Percentiles rank a stretch among this genome's conserved stretches.
Conservation (phyloP, 2,797 vertebrate genomes). For the Urocyon cinereoargenteus region DNA sequence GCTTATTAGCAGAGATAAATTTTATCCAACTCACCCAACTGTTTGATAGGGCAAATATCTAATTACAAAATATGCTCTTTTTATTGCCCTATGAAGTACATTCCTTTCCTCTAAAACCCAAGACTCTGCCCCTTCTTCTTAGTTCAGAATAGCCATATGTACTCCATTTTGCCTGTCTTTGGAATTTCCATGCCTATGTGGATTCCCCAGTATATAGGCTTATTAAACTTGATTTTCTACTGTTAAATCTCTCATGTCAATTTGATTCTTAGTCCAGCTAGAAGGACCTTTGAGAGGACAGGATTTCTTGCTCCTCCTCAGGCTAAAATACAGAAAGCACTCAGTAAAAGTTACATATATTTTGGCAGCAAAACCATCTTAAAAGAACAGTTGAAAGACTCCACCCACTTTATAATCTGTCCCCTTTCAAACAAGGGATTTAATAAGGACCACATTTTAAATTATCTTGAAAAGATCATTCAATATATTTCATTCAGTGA, state of each 20-base stretch:
- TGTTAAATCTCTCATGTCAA: background rate
- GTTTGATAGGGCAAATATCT: background rate
- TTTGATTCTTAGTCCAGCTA: background rate
- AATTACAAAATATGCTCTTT: background rate
- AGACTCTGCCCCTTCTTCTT: background rate
- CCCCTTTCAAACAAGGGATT: conserved; percentile 19
- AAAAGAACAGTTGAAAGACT: background rate
- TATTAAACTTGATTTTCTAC: background rate
- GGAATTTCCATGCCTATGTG: background rate
- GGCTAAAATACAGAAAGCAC: background rate
- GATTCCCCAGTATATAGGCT: background rate
- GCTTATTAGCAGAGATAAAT: background rate
- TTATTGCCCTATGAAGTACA: background rate
- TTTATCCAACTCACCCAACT: background rate
- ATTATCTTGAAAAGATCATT: conserved; percentile 4
- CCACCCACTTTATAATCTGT: background rate
- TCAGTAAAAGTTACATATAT: background rate
- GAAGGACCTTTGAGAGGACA: background rate
- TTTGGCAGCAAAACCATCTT: background rate
- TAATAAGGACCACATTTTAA: background rate
- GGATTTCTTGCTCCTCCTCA: background rate
- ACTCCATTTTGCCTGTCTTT: background rate
- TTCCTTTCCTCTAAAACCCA: background rate
- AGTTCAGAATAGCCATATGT: background rate
- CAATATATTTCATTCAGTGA: background rate